Evolutionary conservation across 2,888 invertebrate species (phyloP).

Genomic region (Teinopalpus imperialis): DNA sequence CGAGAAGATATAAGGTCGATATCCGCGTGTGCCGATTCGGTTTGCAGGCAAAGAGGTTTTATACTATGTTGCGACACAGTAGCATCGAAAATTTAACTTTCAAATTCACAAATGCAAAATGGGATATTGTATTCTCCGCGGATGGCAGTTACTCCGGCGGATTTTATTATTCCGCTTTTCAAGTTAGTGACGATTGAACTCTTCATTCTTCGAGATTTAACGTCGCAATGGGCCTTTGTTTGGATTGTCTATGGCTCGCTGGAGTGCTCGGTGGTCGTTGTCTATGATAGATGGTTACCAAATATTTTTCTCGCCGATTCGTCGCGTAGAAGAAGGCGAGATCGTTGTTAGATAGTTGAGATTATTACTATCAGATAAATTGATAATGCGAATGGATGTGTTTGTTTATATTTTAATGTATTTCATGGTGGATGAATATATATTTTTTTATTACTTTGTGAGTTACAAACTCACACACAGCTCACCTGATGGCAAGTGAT

Average conservation of each 20-base stretch:
- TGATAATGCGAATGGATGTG: background rate
- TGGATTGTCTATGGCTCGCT: constrained; percentile 14
- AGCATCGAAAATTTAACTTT: constrained; percentile 68
- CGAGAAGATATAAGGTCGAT: constrained; percentile 33
- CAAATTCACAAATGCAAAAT: constrained; percentile 72
- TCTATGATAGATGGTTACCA: constrained; percentile 15
- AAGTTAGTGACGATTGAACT: constrained; percentile 41
- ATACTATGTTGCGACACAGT: constrained; percentile 74
- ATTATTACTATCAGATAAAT: constrained; percentile 1
- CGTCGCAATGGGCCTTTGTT: constrained; percentile 24
- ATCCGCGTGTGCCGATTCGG: constrained; percentile 19
- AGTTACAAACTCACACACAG: too few species aligned
- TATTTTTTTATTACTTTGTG: too few species aligned
- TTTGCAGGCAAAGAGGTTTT: constrained; percentile 13
- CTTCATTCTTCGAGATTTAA: constrained; percentile 40
- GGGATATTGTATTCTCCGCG: constrained; percentile 66
- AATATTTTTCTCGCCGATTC: background rate
- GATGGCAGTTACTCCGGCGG: constrained; percentile 41
- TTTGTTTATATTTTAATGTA: too few species aligned
- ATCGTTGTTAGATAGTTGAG: too few species aligned
- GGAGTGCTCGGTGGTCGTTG: constrained; percentile 6
- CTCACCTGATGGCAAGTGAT: too few species aligned
- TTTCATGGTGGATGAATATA: too few species aligned
- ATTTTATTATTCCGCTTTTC: constrained; percentile 57
- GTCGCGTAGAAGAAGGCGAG: too few species aligned